These are phyloP conservation scores for Epistrophe grossulariae DNA, from an alignment of 2,888 invertebrate species.

Conservation along the genomic window DNA sequence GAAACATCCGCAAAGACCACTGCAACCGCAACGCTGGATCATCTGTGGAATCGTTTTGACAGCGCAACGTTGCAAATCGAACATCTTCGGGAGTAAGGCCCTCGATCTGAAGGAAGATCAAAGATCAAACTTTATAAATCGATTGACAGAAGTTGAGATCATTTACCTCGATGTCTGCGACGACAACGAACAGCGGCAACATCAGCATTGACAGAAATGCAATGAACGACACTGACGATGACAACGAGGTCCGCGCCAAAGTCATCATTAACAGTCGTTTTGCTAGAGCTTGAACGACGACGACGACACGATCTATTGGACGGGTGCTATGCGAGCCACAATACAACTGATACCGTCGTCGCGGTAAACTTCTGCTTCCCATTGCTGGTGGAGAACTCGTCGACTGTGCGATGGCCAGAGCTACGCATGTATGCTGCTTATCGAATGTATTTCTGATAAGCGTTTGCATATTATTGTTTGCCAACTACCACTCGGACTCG, in stretches of 20 bases:
- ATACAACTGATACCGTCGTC: conserved; percentile 61
- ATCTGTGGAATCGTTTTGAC: conserved; percentile 72
- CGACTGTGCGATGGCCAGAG: not conserved
- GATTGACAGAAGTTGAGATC: conserved; percentile 61
- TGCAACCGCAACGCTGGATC: conserved; percentile 58
- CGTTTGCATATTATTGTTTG: conserved; percentile 44
- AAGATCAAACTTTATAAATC: conserved; percentile 59
- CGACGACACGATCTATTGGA: conserved; percentile 31
- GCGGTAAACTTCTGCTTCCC: conserved; percentile 31
- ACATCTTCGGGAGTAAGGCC: conserved; percentile 74
- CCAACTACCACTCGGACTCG: not conserved
- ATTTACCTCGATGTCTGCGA: conserved; percentile 61
- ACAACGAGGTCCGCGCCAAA: conserved; percentile 5
- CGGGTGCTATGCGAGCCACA: conserved; percentile 60
- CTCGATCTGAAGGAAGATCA: conserved; percentile 39
- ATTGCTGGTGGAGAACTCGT: conserved; percentile 15
- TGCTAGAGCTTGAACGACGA: conserved; percentile 21
- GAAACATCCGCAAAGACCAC: conserved; percentile 77
- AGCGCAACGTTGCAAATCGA: conserved; percentile 76
- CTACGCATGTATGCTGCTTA: conserved; percentile 43
- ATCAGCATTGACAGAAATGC: conserved; percentile 37
- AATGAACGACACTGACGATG: conserved; percentile 28
- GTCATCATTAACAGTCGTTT: conserved; percentile 35
- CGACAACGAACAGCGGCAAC: conserved; percentile 25
- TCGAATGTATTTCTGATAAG: conserved; percentile 55